These are phyloP conservation scores for Scleropages formosus DNA, from an alignment of 2,797 vertebrate genomes.

Conservation along the genomic window DNA sequence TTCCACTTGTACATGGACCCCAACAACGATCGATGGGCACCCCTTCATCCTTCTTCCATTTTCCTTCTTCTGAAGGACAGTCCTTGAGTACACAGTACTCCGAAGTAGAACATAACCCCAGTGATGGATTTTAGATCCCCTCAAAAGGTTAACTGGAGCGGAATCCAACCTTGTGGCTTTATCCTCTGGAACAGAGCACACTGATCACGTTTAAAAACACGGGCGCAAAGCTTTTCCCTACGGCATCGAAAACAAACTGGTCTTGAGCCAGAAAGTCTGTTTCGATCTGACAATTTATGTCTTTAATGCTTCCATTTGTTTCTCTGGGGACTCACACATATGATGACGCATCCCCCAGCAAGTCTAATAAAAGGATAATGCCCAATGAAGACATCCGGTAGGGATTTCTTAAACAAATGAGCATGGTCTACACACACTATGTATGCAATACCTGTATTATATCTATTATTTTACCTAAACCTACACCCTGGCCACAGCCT, in stretches of 20 bases:
- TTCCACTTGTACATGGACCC: neutral
- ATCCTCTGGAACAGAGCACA: constrained; percentile 21
- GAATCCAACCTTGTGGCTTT: constrained; percentile 43
- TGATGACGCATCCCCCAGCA: neutral
- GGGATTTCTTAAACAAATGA: neutral
- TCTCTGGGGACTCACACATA: neutral
- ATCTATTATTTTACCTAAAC: constrained; percentile 13
- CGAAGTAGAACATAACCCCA: constrained; percentile 17
- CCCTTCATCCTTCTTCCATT: neutral
- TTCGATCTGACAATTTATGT: constrained; percentile 34
- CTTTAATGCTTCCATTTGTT: neutral
- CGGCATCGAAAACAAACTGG: constrained; percentile 35
- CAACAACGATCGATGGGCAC: constrained; percentile 8
- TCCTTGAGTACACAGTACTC: neutral
- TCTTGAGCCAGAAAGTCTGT: constrained; percentile 34
- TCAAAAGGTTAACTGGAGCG: constrained; percentile 42
- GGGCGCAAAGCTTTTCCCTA: constrained; percentile 11
- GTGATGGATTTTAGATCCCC: constrained; percentile 33
- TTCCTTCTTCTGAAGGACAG: constrained; percentile 17
- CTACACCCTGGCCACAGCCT: neutral
- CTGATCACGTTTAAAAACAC: neutral
- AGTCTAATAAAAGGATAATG: constrained; percentile 33
- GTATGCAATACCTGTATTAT: constrained; percentile 5
- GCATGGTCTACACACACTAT: neutral
- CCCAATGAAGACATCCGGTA: constrained; percentile 38